phyloP scores from a whole-genome alignment of 2,113 vertebrate genomes.

The Apodemus sylvaticus region DNA sequence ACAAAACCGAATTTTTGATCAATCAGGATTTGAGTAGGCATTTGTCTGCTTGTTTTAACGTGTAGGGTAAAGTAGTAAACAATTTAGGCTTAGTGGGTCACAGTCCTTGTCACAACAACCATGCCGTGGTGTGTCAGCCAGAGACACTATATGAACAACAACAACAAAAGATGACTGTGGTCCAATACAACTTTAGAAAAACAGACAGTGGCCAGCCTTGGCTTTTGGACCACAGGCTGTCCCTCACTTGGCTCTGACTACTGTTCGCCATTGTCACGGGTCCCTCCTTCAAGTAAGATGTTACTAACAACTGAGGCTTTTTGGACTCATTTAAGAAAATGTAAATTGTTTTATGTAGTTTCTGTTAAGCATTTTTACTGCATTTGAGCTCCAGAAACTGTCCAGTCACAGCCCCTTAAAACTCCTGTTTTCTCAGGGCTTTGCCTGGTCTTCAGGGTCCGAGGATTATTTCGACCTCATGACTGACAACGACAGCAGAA shows the following conservation, averaged over 20 bases:
- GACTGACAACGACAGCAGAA: constrained; percentile 14
- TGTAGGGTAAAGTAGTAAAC: not conserved
- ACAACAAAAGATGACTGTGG: not conserved
- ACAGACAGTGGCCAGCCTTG: not conserved
- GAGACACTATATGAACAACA: not conserved
- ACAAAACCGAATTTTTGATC: not conserved
- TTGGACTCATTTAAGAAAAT: constrained; percentile 49
- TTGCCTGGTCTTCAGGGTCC: not conserved
- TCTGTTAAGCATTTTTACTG: constrained; percentile 15
- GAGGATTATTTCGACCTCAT: not conserved
- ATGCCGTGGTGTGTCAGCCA: not conserved
- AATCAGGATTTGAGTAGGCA: not conserved
- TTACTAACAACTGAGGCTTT: constrained; percentile 25
- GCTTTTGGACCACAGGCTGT: not conserved
- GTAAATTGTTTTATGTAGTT: constrained; percentile 30
- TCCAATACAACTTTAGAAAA: constrained; percentile 49
- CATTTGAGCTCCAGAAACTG: not conserved
- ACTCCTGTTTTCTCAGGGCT: not conserved
- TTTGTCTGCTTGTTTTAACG: not conserved
- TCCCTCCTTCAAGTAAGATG: not conserved
- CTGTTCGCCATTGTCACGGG: constrained; percentile 6
- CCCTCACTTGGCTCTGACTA: constrained; percentile 16
- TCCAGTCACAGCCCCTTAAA: constrained; percentile 18
- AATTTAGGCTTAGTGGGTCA: not conserved
- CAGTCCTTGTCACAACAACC: not conserved